Evolutionary conservation across 2,113 vertebrate species (phyloP).

Genomic region (Pipra filicauda): DNA sequence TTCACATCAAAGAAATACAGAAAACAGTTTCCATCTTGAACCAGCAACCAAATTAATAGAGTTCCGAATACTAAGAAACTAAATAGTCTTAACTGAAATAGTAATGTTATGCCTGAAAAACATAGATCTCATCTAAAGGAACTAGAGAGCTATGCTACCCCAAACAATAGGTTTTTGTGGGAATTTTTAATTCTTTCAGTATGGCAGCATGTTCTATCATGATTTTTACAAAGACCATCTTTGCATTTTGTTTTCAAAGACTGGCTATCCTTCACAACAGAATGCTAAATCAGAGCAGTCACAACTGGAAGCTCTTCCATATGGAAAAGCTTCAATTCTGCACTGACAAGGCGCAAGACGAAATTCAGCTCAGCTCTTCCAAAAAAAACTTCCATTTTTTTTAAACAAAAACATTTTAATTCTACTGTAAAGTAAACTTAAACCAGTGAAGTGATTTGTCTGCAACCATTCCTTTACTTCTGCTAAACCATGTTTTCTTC

Average conservation of each 20-base stretch:
- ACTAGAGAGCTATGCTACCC: neutral
- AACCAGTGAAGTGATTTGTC: neutral
- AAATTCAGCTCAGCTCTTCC: neutral
- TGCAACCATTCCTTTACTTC: neutral
- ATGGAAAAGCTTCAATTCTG: neutral
- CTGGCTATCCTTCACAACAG: neutral
- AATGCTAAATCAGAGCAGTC: neutral
- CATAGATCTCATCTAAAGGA: neutral
- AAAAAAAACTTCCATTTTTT: neutral
- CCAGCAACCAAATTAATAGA: neutral
- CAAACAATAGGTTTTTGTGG: neutral
- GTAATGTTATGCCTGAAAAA: neutral
- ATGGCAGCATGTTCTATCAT: neutral
- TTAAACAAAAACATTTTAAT: neutral
- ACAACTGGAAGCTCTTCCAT: neutral
- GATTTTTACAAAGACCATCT: neutral
- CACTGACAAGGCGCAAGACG: neutral
- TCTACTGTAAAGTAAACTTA: constrained; percentile 34
- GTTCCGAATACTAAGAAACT: neutral
- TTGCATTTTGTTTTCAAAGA: neutral
- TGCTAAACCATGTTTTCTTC: constrained; percentile 47
- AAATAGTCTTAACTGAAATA: neutral
- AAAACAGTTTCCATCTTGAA: neutral
- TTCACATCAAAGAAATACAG: neutral
- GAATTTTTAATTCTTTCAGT: neutral